phyloP scores from a whole-genome alignment of 2,113 vertebrate genomes.

The Ivindomyrus marchei region DNA sequence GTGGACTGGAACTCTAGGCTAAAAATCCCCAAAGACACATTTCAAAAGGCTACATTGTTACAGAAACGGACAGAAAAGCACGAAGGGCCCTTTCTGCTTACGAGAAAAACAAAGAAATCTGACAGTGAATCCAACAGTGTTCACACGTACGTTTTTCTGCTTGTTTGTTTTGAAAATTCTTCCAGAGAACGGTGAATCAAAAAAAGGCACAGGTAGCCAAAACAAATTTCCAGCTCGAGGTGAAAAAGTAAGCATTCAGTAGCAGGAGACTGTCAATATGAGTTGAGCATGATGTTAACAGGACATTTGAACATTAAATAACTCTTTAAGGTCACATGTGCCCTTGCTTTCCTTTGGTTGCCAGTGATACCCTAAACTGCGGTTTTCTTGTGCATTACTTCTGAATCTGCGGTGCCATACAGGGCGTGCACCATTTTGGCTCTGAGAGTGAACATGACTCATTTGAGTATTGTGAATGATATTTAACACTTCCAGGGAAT shows the following conservation, averaged over 20 bases:
- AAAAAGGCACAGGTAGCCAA: background rate
- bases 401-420: background rate
- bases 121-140: background rate
- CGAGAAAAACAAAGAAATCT: background rate
- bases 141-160: background rate
- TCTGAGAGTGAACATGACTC: background rate
- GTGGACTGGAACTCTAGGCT: background rate
- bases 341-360: background rate
- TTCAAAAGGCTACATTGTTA: background rate
- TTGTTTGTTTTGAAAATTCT: background rate
- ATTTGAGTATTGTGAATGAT: slow-evolving; percentile 11
- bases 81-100: background rate
- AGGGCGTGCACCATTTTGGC: background rate
- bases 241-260: background rate
- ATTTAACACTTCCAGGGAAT: background rate
- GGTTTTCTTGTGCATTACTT: background rate
- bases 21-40: background rate
- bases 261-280: background rate
- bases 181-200: background rate
- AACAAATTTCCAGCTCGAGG: background rate
- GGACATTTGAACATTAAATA: background rate
- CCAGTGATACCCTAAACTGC: background rate
- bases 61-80: background rate
- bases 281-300: background rate
- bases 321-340: background rate